phyloP scores from a whole-genome alignment of 2,113 vertebrate genomes.

The Pelvicachromis taeniatus region DNA sequence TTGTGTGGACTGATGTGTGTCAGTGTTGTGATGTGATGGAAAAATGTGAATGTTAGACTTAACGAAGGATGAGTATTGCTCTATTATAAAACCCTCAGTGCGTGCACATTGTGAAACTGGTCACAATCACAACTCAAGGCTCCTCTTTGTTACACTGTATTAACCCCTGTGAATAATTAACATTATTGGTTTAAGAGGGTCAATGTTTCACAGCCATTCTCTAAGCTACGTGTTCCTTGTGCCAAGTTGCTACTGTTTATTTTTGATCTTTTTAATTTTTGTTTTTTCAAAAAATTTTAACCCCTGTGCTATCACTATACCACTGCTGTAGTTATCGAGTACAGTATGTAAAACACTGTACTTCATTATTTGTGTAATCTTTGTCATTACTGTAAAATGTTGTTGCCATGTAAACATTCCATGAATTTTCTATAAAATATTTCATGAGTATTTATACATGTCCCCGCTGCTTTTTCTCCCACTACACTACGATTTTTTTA shows the following conservation, averaged over 20 bases:
- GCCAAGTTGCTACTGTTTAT: constrained; percentile 67
- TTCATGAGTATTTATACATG: constrained; percentile 19
- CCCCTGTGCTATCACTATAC: constrained; percentile 36
- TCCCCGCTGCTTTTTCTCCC: background rate
- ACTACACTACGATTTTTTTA: background rate
- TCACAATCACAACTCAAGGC: background rate
- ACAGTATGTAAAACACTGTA: constrained; percentile 33
- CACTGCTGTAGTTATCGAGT: constrained; percentile 47
- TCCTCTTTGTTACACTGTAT: constrained; percentile 18
- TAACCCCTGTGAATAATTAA: constrained; percentile 5
- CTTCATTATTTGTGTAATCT: constrained; percentile 52
- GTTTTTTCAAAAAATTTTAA: constrained; percentile 27
- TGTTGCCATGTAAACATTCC: constrained; percentile 56
- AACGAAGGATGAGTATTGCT: background rate
- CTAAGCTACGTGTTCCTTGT: constrained; percentile 56
- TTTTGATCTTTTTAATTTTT: constrained; percentile 8
- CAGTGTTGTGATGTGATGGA: background rate
- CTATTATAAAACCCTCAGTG: background rate
- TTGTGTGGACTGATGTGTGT: background rate
- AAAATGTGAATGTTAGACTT: background rate
- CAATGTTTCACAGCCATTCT: constrained; percentile 22
- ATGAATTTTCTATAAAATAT: constrained; percentile 70
- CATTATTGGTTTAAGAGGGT: background rate
- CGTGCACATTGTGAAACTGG: constrained; percentile 2
- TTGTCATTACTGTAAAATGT: constrained; percentile 45